phyloP scores from a whole-genome alignment of 2,888 invertebrate species.

The Nomada hirtipes region DNA sequence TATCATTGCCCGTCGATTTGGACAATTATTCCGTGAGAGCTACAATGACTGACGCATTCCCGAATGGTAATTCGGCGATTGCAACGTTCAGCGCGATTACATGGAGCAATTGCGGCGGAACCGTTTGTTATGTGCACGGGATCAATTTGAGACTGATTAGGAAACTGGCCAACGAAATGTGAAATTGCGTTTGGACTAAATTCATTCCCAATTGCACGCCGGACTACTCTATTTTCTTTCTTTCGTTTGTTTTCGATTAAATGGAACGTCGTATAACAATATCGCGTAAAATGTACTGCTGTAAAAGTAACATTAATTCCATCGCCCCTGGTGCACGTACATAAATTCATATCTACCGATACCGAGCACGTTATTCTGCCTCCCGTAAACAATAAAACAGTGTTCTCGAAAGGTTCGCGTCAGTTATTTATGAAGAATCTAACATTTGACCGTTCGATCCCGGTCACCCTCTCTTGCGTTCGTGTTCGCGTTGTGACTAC shows the following conservation, averaged over 20 bases:
- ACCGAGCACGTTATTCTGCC: constrained; percentile 1
- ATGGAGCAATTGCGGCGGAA: not conserved
- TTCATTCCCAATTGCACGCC: too few species aligned
- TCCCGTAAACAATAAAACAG: not conserved
- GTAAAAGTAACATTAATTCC: too few species aligned
- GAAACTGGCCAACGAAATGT: not conserved
- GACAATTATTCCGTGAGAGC: not conserved
- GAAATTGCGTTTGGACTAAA: not conserved
- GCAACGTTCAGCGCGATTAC: not conserved
- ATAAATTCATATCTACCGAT: not conserved
- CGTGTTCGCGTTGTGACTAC: too few species aligned
- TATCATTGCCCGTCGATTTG: not conserved
- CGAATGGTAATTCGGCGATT: not conserved
- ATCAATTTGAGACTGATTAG: not conserved
- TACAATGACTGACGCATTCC: not conserved
- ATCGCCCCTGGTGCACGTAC: not conserved
- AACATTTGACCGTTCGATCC: too few species aligned
- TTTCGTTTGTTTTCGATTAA: too few species aligned
- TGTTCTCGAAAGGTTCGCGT: not conserved
- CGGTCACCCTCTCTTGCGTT: too few species aligned
- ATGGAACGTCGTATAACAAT: too few species aligned
- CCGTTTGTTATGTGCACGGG: constrained; percentile 1
- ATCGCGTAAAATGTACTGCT: too few species aligned
- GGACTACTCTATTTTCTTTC: too few species aligned
- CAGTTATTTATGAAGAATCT: not conserved